Evolutionary conservation across 2,797 vertebrate genomes (phyloP), one percentile per base, ranked within the genome.

Genomic region (Spheniscus humboldti): DNA sequence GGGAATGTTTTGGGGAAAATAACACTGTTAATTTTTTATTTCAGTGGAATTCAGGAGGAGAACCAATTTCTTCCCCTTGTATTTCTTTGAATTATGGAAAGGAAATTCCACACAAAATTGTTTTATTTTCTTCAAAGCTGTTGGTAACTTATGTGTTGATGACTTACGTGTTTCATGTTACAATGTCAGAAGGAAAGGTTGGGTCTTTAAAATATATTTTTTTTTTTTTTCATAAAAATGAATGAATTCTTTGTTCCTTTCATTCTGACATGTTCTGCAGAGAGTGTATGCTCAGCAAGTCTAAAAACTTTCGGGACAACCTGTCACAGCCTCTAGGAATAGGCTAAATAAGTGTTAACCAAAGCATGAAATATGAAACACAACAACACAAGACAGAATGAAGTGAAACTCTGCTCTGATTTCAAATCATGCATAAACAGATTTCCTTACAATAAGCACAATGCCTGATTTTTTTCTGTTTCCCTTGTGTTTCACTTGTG

Each of bases 301-400:
- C 85, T 87, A 80, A 91, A 94, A 92, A 83, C 30, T 94, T 96
- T 62, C 37, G 16, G 90, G 91, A 85, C 79, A 96, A 88, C 82
- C 64, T 96, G 90, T 94, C 89, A 94, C 76, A 88, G 81, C 66
- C 76, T 92, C 76, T 75, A 92, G 82, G 50, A 97, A 94, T 3
- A 94, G 85, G 78, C 91, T 72, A 78, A 94, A 81, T 86, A 96
- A 90, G 72, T 81, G 85, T 69, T 94, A 94, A 90, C 76, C 69
- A 97, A 96, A 91, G 94, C 96, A 95, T 94, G 92, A 96, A 97
- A 97, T 96, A 95, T 35, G 64, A 95, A 95, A 91, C 81, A 96
- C 64, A 94, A 75, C 87, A 95, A 43, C 85, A 64, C 57, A 75
- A 83, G 81, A 81, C 79, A 95, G 85, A 96, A 94, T 84, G 91